Base-by-base conservation (phyloP, 2,888 invertebrate species). In the Idaea aversata region DNA sequence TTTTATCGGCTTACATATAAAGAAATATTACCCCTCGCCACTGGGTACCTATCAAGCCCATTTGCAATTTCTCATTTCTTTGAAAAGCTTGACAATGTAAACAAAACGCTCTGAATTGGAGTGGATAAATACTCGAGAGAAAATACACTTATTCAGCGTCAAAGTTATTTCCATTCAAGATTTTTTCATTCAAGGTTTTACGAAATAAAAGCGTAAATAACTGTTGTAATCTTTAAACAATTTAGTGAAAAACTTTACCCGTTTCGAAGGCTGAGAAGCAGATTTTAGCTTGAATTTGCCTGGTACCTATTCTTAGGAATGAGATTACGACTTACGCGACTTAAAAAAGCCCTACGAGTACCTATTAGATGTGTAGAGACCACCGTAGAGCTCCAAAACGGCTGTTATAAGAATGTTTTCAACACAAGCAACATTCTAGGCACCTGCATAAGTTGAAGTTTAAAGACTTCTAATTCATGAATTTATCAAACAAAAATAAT, bases 151-250 rank as follows among this genome's bases (percentile, higher is more conserved):
- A 62, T 62, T 68, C 67, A 68, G 65, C 65, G 66, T 70, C 66
- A 65, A 64, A 73, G 70, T 72, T 68, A 70, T 67, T 70, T 63
- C 67, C 64, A 61, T 70, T 65, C 67, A 71, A 64, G 70, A 38
- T 63, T 71, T 65, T 65, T 63, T n/a, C n/a, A n/a, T n/a, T n/a
- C n/a, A n/a, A n/a, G 64, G 71, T 69, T 69, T 66, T 66, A 59
- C 61, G 64, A 60, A 66, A 25, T 25, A 25, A 61, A 71, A 60
- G 66, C 64, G 63, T 70, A 61, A 70, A 69, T 64, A 68, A 63
- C 65, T 65, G 66, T 36, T 47, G 57, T 63, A 65, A 69, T 64
- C 62, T 62, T 67, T 61, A 63, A 57, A 66, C 64, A 63, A 64
- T 63, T 62, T 63, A 64, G 64, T 63, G 63, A 59, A 59, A 65